A percentile compares a stretch with the other conserved stretches of the same genome.
These are phyloP conservation scores for Athetis lepigone DNA, from an alignment of 2,888 invertebrate species.

Conservation along the genomic window DNA sequence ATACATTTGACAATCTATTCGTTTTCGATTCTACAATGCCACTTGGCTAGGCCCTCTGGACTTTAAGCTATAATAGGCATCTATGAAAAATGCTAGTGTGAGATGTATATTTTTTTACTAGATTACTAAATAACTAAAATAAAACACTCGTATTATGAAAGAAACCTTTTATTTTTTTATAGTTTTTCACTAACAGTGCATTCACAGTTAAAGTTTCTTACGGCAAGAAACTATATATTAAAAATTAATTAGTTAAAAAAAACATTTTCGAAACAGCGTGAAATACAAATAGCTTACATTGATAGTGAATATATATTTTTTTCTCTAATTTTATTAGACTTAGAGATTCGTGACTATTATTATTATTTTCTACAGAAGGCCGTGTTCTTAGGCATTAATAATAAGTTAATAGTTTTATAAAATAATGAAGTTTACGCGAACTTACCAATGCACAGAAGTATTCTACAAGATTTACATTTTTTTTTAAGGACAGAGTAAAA, in stretches of 20 bases:
- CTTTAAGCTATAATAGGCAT: too few species aligned
- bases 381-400: slow-evolving; percentile 80
- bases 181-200: slow-evolving; percentile 87
- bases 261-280: slow-evolving; percentile 78
- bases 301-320: slow-evolving; percentile 69
- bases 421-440: slow-evolving; percentile 56
- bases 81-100: too few species aligned
- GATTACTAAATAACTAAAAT: slow-evolving; percentile 53
- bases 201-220: slow-evolving; percentile 84
- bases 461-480: slow-evolving; percentile 52
- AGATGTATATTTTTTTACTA: too few species aligned
- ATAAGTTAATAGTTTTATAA: slow-evolving; percentile 57
- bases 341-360: slow-evolving; percentile 72
- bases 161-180: slow-evolving; percentile 87
- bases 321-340: slow-evolving; percentile 69
- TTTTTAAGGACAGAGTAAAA: slow-evolving; percentile 49
- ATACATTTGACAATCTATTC: too few species aligned
- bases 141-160: slow-evolving; percentile 78
- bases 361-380: slow-evolving; percentile 80
- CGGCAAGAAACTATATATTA: slow-evolving; percentile 72
- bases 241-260: slow-evolving; percentile 63
- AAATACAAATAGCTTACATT: slow-evolving; percentile 81
- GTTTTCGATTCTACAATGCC: too few species aligned
- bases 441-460: slow-evolving; percentile 50
- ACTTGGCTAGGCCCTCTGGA: too few species aligned